Conservation (phyloP, 2,888 invertebrate genomes). For the Lucinisca nassula region DNA sequence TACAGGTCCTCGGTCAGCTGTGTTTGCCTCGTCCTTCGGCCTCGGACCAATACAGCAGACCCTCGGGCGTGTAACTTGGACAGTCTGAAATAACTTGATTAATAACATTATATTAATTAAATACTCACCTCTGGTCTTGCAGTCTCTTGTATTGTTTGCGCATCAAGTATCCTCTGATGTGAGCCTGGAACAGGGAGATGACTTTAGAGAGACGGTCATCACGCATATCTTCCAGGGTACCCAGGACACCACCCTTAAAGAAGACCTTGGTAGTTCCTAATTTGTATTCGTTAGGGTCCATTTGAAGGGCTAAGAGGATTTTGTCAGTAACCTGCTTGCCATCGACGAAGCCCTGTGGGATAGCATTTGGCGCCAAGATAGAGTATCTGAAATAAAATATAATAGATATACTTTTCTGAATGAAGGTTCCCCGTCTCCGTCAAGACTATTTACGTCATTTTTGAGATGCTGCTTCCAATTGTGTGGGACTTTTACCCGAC, state of each 20-base stretch:
- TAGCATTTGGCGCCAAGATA: conserved; percentile 98
- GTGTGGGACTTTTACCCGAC: too few species aligned
- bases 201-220: conserved; percentile 99
- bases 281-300: conserved; percentile 98
- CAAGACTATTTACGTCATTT: too few species aligned
- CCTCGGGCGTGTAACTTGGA: too few species aligned
- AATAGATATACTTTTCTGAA: background rate
- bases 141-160: conserved; percentile 96
- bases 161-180: conserved; percentile 95
- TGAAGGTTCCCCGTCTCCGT: background rate
- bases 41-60: too few species aligned
- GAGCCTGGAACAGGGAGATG: conserved; percentile 96
- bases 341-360: conserved; percentile 89
- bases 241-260: conserved; percentile 99
- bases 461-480: too few species aligned
- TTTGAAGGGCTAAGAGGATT: conserved; percentile 90
- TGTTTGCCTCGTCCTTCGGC: too few species aligned
- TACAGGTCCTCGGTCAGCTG: too few species aligned
- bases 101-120: too few species aligned
- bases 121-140: conserved; percentile 98
- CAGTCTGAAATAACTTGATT: too few species aligned
- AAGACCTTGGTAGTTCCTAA: conserved; percentile 99
- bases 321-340: conserved; percentile 91
- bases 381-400: conserved; percentile 91
- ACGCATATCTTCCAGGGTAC: conserved; percentile 99